phyloP scores from a whole-genome alignment of 2,797 vertebrate genomes.

The Sebastolobus altivelis region DNA sequence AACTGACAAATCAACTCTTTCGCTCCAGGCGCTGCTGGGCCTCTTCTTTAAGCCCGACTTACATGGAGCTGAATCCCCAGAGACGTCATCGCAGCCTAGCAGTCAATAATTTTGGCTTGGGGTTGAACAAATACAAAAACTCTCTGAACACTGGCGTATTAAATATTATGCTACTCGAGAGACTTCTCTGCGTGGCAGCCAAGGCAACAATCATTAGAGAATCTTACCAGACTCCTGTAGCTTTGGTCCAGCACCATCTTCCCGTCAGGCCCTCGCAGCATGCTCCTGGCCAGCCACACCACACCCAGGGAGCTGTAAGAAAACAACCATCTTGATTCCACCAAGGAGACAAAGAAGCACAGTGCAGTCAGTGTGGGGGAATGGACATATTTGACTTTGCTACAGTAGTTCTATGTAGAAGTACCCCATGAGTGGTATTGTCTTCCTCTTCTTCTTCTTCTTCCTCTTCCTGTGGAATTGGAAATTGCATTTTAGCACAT shows the following conservation, averaged over 20 bases:
- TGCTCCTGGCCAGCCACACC: constrained; percentile 49
- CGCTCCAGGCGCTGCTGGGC: constrained; percentile 17
- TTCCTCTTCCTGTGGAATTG: constrained; percentile 24
- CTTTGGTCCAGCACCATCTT: constrained; percentile 60
- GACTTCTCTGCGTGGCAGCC: constrained; percentile 41
- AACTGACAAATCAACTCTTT: constrained; percentile 26
- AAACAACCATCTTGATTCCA: constrained; percentile 42
- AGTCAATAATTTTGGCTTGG: constrained; percentile 52
- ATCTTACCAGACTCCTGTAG: constrained; percentile 65
- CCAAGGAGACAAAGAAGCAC: constrained; percentile 38
- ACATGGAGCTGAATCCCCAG: constrained; percentile 24
- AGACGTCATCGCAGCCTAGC: constrained; percentile 24
- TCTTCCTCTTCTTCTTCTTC: neutral
- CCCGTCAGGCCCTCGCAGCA: constrained; percentile 61
- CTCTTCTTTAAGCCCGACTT: constrained; percentile 17
- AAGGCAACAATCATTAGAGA: constrained; percentile 63
- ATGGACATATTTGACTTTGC: constrained; percentile 26
- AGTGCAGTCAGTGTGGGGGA: constrained; percentile 21
- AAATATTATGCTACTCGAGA: constrained; percentile 44
- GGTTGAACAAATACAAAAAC: constrained; percentile 47
- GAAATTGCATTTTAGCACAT: constrained; percentile 13
- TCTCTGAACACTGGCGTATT: constrained; percentile 42
- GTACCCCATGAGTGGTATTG: neutral
- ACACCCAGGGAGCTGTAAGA: constrained; percentile 45
- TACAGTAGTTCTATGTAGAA: neutral